Base-by-base conservation (phyloP, 1,140 invertebrate genomes). In the Microplitis mediator region DNA sequence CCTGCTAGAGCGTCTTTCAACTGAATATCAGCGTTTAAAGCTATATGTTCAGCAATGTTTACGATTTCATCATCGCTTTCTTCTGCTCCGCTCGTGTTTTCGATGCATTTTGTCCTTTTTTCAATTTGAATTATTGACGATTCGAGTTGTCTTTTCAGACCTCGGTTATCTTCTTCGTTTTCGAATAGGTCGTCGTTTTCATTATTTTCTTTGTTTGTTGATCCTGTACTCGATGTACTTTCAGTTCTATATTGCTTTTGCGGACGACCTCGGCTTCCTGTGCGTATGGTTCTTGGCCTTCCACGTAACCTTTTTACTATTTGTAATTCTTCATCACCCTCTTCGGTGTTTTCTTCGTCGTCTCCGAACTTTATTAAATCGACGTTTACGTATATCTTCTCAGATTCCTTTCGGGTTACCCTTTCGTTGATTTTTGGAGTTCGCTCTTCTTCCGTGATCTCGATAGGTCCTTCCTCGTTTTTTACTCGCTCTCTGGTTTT, bases 361-460 rank as follows among this genome's bases (percentile, higher is more conserved):
- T 14, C 54, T 56, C 54, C 23, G 54, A 32, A 62, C 60, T 32
- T 62, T 62, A 23, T 62, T 13, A 62, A 62, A 62, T 62, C n/a
- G 23, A 32, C 34, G 8, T 62, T 62, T 34, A 32, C 60, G 23
- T 62, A 62, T 34, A 34, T 11, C 34, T 62, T 62, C 13, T 56
- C 54, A 56, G n/a, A 16, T 35, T 62, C 60, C 32, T 9, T 31
- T 23, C 4, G 32, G 1, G 6, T 66, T 31, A 14, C 36, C 63
- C 4, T 50, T 51, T 6, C n/a, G 14, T 23, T 39, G 63, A 66
- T 66, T 16, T 8, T 66, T 66, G 3, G 23, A 39, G 16, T 51
- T 3, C 16, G 11, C 63, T 9, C 8, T 66, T 32, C 39, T 16
- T 51, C 63, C 51, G 4, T 16, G 2, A 13, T 66, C 9, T 66